These are phyloP conservation scores for Erythrolamprus reginae DNA, from an alignment of 2,113 vertebrate genomes.

Conservation along the genomic window DNA sequence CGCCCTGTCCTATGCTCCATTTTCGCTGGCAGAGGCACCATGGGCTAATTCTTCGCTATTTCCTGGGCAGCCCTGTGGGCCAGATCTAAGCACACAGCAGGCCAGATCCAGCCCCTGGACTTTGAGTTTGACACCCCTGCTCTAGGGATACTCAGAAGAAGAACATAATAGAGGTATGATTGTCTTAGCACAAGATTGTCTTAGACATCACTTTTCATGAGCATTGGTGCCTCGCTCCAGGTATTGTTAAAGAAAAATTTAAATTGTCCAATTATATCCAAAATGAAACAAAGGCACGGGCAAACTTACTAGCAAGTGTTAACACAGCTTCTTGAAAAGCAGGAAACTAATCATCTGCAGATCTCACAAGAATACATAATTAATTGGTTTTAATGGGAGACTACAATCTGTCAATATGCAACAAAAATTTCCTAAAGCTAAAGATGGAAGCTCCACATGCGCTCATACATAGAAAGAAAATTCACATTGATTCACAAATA, in stretches of 20 bases:
- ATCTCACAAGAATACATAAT: not conserved
- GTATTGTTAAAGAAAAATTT: not conserved
- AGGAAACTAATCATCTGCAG: not conserved
- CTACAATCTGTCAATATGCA: not conserved
- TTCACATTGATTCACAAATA: conserved; percentile 38
- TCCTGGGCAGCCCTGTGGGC: no score
- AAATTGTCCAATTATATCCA: not conserved
- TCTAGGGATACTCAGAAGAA: not conserved
- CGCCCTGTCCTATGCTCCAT: no score
- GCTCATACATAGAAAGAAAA: fast-evolving
- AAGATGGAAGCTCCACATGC: not conserved
- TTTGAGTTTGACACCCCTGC: no score
- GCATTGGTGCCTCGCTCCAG: not conserved
- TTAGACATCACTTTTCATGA: not conserved
- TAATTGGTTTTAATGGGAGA: not conserved
- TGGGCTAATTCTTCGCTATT: no score
- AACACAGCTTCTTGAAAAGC: not conserved
- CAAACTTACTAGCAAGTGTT: not conserved
- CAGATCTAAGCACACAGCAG: no score
- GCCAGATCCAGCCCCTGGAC: no score
- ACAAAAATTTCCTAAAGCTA: not conserved
- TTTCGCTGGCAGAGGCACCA: no score
- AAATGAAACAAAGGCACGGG: not conserved
- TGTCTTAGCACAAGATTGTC: not conserved
- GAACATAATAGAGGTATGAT: not conserved